Base-by-base conservation (phyloP, 2,888 invertebrate genomes). In the Heteromurus nitidus region DNA sequence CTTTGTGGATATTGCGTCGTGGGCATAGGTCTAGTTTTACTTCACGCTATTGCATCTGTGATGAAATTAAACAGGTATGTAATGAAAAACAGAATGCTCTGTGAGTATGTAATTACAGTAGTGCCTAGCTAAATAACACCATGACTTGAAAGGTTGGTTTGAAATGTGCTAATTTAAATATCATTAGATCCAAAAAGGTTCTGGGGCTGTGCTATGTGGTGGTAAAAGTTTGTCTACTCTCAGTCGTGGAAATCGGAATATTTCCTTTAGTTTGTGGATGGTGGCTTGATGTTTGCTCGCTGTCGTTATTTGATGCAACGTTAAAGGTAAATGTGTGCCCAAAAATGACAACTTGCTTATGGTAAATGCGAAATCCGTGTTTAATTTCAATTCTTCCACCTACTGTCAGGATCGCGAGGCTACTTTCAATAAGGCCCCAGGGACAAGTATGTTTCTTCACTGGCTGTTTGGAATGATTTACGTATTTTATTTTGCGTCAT, bases 401-500 rank as follows among this genome's bases (percentile, higher is more conserved):
- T 42, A n/a, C n/a, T n/a, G n/a, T n/a, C 62, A 90, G 87, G 91
- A 91, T 84, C 92, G 99, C 47, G 95, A 97, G 89, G 92, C 93
- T 0, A 96, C 95, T 84, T 96, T 99, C 87, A 93, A 94, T 85
- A 92, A 95, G 0, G 97, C 98, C 0, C 99, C 99, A 0, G 97
- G 97, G 87, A 98, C 99, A 0, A 96, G 97, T 0, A 95, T 99
- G 92, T 99, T 99, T 89, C 95, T 99, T 74, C 99, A 99, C 89
- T 99, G 99, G 99, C 93, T 99, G 50, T 96, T 98, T 7, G 99
- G 99, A 80, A 99, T 99, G 98, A 95, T 92, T 11, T 99, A 98
- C 89, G 98, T 99, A 16, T 99, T 99, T 90, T 99, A 99, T 90
- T 99, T 99, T 89, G 99, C 99, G 7, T 98, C 98, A 0, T 83